phyloP scores from a whole-genome alignment of 2,888 invertebrate species.

The Aphelenchoides bicaudatus region DNA sequence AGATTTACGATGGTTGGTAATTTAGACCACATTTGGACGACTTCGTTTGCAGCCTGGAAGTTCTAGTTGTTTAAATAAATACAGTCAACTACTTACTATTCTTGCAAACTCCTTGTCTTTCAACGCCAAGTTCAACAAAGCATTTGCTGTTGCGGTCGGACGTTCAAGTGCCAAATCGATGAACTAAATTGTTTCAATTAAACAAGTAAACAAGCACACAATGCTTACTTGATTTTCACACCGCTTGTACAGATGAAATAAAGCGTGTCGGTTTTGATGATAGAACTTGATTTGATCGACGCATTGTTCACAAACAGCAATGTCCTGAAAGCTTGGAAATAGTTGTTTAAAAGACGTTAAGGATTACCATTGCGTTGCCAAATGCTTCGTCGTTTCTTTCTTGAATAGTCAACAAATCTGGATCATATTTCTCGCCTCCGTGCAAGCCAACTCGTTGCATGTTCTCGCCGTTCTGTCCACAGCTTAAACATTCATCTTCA shows the following conservation, averaged over 20 bases:
- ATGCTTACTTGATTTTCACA: constrained; percentile 14
- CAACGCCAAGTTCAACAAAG: not conserved
- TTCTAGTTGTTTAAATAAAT: too few relatives aligned
- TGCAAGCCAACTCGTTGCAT: too few relatives aligned
- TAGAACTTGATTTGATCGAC: not conserved
- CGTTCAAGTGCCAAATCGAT: constrained; percentile 8
- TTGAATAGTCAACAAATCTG: too few relatives aligned
- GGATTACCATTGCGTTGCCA: too few relatives aligned
- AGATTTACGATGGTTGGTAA: too few relatives aligned
- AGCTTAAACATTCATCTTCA: too few relatives aligned
- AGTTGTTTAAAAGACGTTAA: too few relatives aligned
- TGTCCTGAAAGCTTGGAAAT: constrained; percentile 13
- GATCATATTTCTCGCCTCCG: too few relatives aligned
- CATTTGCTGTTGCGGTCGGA: not conserved
- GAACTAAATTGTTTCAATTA: not conserved
- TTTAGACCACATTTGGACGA: constrained; percentile 6
- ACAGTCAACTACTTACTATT: not conserved
- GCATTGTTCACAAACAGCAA: constrained; percentile 8
- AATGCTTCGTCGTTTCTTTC: too few relatives aligned
- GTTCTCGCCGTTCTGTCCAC: too few relatives aligned
- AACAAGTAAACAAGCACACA: not conserved
- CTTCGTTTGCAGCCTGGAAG: not conserved
- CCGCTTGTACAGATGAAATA: constrained; percentile 4
- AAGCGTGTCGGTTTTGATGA: constrained; percentile 12
- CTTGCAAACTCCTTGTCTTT: not conserved